Conservation (phyloP, 2,888 invertebrate genomes). For the Plebejus melissa region DNA sequence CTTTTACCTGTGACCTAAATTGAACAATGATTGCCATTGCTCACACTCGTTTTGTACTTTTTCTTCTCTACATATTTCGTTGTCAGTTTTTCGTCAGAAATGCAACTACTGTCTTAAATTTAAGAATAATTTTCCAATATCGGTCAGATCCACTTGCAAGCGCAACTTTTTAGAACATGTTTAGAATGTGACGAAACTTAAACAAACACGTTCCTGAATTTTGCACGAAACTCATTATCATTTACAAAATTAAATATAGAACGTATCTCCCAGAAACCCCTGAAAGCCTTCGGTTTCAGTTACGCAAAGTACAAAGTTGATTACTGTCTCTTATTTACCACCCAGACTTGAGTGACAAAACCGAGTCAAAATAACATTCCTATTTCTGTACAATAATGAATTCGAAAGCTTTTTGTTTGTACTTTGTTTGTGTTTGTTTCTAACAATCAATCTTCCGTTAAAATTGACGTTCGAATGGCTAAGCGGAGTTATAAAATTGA, state of each 20-base stretch:
- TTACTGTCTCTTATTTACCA: conserved; percentile 14
- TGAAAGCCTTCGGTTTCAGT: background rate
- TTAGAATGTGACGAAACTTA: background rate
- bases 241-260: background rate
- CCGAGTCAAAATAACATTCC: background rate
- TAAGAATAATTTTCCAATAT: background rate
- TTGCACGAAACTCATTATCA: background rate
- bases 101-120: background rate
- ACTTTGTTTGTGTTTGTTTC: conserved; percentile 8
- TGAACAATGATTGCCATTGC: conserved; percentile 22
- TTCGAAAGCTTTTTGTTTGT: conserved; percentile 13
- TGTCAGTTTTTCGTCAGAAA: background rate
- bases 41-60: conserved; percentile 1
- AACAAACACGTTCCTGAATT: background rate
- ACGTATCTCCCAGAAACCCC: background rate
- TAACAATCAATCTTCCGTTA: background rate
- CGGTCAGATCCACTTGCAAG: background rate
- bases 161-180: background rate
- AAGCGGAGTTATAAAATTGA: background rate
- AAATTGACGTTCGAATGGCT: conserved; percentile 1
- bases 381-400: conserved; percentile 9
- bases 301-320: conserved; percentile 8
- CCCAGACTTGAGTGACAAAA: conserved; percentile 3
- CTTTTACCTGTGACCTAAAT: conserved; percentile 27
- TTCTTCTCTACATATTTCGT: conserved; percentile 11